phyloP scores from a whole-genome alignment of 1,140 invertebrate genomes.

The Drosophila ambigua region DNA sequence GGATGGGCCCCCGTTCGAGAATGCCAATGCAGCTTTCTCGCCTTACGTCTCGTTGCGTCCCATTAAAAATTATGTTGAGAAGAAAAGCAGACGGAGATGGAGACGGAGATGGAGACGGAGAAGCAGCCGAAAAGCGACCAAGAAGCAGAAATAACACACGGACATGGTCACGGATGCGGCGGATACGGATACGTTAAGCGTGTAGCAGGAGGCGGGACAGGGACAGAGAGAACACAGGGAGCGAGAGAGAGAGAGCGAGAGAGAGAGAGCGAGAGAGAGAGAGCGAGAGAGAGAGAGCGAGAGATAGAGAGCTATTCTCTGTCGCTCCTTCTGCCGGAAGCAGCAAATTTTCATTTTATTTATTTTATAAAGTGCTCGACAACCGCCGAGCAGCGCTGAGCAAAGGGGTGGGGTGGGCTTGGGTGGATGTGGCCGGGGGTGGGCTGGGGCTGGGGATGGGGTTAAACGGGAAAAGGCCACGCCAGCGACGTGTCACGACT shows the following conservation, averaged over 20 bases:
- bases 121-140: neutral
- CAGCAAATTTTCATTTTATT: constrained; percentile 81
- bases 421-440: too few relatives aligned
- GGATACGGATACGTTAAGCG: constrained; percentile 59
- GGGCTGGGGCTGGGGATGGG: too few relatives aligned
- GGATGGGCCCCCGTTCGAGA: constrained; percentile 1
- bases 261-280: neutral
- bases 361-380: constrained; percentile 74
- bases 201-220: constrained; percentile 1
- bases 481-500: constrained; percentile 27
- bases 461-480: neutral
- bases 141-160: constrained; percentile 37
- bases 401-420: neutral
- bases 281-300: neutral
- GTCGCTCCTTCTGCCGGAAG: constrained; percentile 54
- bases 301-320: neutral
- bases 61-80: constrained; percentile 79
- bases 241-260: neutral
- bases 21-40: constrained; percentile 66
- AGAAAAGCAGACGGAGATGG: constrained; percentile 26
- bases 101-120: neutral
- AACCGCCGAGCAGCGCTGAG: neutral
- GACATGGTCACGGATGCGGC: constrained; percentile 67
- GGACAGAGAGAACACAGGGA: neutral
- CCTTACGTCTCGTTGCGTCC: constrained; percentile 80